Conservation (phyloP, 1,140 invertebrate genomes). For the Sycobia sp. region DNA sequence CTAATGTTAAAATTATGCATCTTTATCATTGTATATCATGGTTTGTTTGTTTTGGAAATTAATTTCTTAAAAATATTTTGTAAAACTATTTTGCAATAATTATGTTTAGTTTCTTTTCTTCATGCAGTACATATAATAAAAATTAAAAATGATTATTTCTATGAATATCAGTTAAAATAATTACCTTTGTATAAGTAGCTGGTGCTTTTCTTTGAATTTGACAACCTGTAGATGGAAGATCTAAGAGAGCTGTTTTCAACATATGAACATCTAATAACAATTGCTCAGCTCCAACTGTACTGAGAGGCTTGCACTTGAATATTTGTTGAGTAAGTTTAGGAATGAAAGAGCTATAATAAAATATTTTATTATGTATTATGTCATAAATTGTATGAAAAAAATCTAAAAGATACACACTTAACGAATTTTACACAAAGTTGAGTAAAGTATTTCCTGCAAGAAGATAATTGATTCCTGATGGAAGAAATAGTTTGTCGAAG, state of each 20-base stretch:
- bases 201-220: constrained; percentile 86
- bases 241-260: constrained; percentile 93
- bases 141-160: not conserved
- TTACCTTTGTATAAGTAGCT: constrained; percentile 74
- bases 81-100: too few relatives aligned
- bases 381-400: constrained; percentile 16
- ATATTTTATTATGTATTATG: constrained; percentile 15
- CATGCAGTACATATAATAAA: not conserved
- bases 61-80: too few relatives aligned
- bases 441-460: constrained; percentile 97
- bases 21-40: too few relatives aligned
- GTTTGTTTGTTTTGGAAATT: too few relatives aligned
- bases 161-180: constrained; percentile 2
- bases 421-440: constrained; percentile 97
- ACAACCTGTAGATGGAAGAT: constrained; percentile 91
- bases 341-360: constrained; percentile 81
- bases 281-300: constrained; percentile 93
- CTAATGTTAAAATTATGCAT: too few relatives aligned
- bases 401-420: constrained; percentile 61
- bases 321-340: constrained; percentile 92
- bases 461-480: constrained; percentile 89
- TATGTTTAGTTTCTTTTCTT: too few relatives aligned
- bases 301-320: constrained; percentile 94
- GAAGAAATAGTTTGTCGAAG: constrained; percentile 87
- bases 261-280: constrained; percentile 97